Evolutionary conservation across 2,113 vertebrate genomes (phyloP).

Genomic region (Rissa tridactyla): DNA sequence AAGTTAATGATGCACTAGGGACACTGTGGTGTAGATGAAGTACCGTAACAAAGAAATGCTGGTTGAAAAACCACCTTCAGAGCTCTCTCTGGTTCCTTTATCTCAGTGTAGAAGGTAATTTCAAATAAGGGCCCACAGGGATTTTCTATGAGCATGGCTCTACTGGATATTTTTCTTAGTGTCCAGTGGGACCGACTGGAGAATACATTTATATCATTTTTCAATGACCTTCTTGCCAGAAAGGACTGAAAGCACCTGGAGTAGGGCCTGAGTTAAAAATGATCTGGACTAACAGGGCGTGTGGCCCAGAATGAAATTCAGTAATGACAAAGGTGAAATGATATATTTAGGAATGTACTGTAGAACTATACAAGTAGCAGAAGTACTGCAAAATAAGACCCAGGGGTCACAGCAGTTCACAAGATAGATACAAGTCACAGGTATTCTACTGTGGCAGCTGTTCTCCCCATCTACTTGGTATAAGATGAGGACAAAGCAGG

Average conservation of each 20-base stretch:
- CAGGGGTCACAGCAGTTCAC: not conserved
- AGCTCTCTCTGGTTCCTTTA: not conserved
- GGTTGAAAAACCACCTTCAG: constrained; percentile 3
- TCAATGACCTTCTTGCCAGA: not conserved
- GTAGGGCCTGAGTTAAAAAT: not conserved
- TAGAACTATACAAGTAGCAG: not conserved
- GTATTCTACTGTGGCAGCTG: not conserved
- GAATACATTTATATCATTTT: not conserved
- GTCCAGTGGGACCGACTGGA: not conserved
- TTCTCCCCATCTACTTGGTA: not conserved
- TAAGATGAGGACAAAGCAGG: not conserved
- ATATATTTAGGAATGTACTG: not conserved
- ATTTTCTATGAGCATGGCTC: not conserved
- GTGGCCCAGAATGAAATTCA: not conserved
- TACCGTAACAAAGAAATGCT: not conserved
- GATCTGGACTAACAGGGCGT: not conserved
- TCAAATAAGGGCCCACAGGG: not conserved
- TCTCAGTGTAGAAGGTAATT: constrained; percentile 9
- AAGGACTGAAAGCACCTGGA: not conserved
- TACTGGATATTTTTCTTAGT: not conserved
- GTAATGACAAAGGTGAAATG: not conserved
- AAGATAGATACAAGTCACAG: not conserved
- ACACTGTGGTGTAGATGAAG: constrained; percentile 10
- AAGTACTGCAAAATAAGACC: not conserved
- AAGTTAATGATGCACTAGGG: constrained; percentile 20